Evolutionary conservation across 1,140 invertebrate genomes (phyloP), one percentile per base, ranked within the genome.

Genomic region (Cydia amplana): DNA sequence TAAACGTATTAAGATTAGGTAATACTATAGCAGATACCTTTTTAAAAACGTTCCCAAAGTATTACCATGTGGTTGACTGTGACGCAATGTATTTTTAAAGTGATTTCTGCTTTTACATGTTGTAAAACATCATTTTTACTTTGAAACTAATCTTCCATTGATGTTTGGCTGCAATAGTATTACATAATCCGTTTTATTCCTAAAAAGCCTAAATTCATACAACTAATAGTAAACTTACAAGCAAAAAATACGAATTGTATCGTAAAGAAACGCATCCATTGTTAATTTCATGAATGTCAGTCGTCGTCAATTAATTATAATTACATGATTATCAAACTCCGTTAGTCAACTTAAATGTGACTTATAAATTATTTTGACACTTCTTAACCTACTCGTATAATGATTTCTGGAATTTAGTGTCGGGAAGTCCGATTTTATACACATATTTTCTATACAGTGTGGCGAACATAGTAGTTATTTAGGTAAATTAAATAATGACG

Each of bases 191-290:
- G 1, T 60, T 6, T 12, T 23, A 60, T 60, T 7, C 23, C 55
- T 23, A 23, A 10, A 1, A 20, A 23, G 20, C 55, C 20, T 60
- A 60, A 60, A 60, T 23, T 10, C n/a, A 18, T n/a, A 60, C 3
- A 60, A 60, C 55, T 60, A 60, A 60, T 55, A 20, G 2, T 60
- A 60, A 60, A 60, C 55, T 60, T 60, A 60, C 20, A 55, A 55
- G 43, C 43, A n/a, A 10, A 23, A 60, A 60, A 60, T 60, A 60
- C 55, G 55, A 60, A 60, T 60, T 60, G 20, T 7, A 60, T 60
- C 55, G 55, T 60, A 60, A 60, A 60, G 55, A 60, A 60, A 60
- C 55, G 55, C 55, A 20, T 60, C 55, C 55, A 60, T 60, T 60
- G 20, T 60, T 60, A 23, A 60, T 60, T 60, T 60, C 20, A 60